phyloP scores from a whole-genome alignment of 2,888 invertebrate species.

The Prosopocoilus inquinatus region DNA sequence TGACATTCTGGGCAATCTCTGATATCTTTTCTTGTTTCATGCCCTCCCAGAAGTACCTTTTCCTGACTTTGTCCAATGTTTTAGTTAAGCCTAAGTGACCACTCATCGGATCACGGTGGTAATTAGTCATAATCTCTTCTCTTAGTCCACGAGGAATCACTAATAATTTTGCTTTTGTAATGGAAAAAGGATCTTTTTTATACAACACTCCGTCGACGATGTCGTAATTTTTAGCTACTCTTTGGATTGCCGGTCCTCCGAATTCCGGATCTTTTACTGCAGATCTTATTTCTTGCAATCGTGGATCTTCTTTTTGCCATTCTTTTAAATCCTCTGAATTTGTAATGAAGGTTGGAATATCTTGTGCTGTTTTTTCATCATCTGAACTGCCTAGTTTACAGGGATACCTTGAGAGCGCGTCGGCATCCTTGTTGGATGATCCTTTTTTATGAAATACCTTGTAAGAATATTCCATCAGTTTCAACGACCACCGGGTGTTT shows the following conservation, averaged over 20 bases:
- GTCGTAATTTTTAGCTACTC: too few species aligned
- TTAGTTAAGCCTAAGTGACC: constrained; percentile 27
- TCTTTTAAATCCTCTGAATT: too few species aligned
- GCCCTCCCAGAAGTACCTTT: constrained; percentile 26
- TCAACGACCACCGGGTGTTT: constrained; percentile 18
- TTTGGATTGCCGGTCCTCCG: too few species aligned
- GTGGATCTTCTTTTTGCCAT: too few species aligned
- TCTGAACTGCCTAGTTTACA: too few species aligned
- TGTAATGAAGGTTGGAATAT: too few species aligned
- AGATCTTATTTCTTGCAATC: too few species aligned
- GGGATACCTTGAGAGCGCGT: constrained; percentile 8
- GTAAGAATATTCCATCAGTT: constrained; percentile 23
- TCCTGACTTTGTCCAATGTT: constrained; percentile 20
- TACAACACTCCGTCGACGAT: not conserved
- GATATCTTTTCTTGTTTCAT: constrained; percentile 9
- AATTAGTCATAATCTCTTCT: constrained; percentile 22
- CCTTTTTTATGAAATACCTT: constrained; percentile 23
- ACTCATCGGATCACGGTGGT: constrained; percentile 24
- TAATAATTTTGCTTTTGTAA: too few species aligned
- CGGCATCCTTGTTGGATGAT: constrained; percentile 12
- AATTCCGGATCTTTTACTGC: too few species aligned
- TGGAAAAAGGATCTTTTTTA: too few species aligned
- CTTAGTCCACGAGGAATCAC: constrained; percentile 23
- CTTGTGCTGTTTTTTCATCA: too few species aligned
- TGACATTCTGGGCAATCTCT: constrained; percentile 25